Base-by-base conservation (phyloP, 2,888 invertebrate species). In the Salticus scenicus region DNA sequence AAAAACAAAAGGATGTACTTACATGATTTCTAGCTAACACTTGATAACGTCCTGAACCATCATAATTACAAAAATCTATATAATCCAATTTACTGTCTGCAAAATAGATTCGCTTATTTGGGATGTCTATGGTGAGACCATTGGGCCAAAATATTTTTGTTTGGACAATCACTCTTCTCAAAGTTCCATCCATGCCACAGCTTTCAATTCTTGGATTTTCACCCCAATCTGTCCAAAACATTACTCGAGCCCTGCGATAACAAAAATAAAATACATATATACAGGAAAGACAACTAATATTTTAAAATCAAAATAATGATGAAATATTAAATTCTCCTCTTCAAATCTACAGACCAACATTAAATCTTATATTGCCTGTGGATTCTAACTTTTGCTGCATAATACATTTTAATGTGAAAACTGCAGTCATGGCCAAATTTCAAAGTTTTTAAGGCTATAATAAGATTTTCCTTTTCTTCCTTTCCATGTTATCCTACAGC, bases 171-270 rank as follows among this genome's bases (percentile, higher is more conserved):
- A 94, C 94, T 24, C 93, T 93, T 5, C 98, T 93, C 89, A 95
- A 95, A 0, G 94, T 94, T 0, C 99, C 99, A 90, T 99, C 99
- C 96, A 99, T 96, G 20, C 98, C 98, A 7, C 98, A 95, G 81
- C 98, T 93, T 91, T 99, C 99, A 83, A 99, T 96, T 0, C 98
- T 93, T 0, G 99, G 99, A 92, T 98, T 96, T 91, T 98, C 97
- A 63, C 98, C 98, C 99, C 99, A 99, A 91, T 99, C 99, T 0
- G 98, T 97, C 99, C 99, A 99, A 93, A 99, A 99, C 79, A 99
- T 92, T 94, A 96, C 96, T 2, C 95, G 92, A 0, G 97, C 94
- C 37, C 92, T 92, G 86, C 7, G 88, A 87, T 67, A 30, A 47
- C 10, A n/a, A 17, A 17, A 47, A 17, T 2, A 47, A 47, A 47